Conservation (phyloP, 2,113 vertebrate genomes). For the Dermatemys mawii region DNA sequence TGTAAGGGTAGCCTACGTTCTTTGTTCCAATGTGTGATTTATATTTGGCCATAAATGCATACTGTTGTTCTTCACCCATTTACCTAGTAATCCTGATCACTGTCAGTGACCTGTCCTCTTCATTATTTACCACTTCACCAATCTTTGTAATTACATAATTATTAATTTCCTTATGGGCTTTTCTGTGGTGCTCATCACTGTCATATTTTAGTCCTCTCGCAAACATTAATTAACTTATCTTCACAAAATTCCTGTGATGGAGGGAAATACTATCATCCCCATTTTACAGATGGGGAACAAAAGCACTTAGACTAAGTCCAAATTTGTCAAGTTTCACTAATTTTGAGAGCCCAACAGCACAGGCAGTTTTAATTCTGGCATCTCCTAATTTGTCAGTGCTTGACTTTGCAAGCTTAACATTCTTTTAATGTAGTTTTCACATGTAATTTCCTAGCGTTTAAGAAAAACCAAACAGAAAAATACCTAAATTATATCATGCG, state of each 20-base stretch:
- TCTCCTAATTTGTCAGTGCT: not conserved
- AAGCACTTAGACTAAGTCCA: not conserved
- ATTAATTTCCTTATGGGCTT: not conserved
- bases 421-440: not conserved
- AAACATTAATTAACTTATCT: not conserved
- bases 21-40: too few relatives aligned
- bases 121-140: too few relatives aligned
- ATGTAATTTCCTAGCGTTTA: not conserved
- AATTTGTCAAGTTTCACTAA: too few relatives aligned
- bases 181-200: not conserved
- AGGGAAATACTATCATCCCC: not conserved
- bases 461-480: not conserved
- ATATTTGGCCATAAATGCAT: too few relatives aligned
- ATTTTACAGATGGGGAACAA: not conserved
- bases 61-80: too few relatives aligned
- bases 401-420: not conserved
- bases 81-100: too few relatives aligned
- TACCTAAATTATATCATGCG: not conserved
- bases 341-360: not conserved
- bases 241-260: not conserved
- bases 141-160: not conserved
- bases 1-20: too few relatives aligned
- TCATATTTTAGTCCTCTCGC: not conserved
- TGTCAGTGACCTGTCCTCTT: too few relatives aligned
- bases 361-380: not conserved